Conservation (phyloP, 2,797 vertebrate genomes). For the Gadopsis bispinosus region DNA sequence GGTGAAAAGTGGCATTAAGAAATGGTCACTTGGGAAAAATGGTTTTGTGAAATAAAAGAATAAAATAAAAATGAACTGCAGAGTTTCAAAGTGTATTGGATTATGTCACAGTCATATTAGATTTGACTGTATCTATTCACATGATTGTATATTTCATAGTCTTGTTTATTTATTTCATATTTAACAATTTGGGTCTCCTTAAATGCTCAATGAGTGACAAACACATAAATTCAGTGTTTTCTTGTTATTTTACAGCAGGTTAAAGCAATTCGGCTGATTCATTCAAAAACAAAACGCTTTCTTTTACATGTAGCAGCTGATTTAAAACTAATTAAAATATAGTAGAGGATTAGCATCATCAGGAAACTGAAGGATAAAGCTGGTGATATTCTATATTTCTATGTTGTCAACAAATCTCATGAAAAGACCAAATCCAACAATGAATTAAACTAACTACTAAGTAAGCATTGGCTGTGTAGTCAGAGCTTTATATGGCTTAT, state of each 20-base stretch:
- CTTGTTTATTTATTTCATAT: background rate
- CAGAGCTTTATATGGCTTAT: background rate
- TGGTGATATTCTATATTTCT: background rate
- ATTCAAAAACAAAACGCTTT: background rate
- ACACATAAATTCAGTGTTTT: conserved; percentile 22
- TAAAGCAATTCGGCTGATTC: conserved; percentile 13
- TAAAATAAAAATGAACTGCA: background rate
- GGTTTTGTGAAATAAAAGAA: background rate
- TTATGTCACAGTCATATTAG: background rate
- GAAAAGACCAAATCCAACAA: background rate
- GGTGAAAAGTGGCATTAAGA: background rate
- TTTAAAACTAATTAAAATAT: conserved; percentile 11
- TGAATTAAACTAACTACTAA: background rate
- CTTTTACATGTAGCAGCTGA: conserved; percentile 1
- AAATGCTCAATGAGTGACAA: background rate
- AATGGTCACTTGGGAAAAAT: background rate
- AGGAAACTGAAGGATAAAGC: conserved; percentile 14
- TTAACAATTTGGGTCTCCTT: background rate
- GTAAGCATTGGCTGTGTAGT: too few species aligned
- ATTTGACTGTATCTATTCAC: background rate
- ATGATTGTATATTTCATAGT: background rate
- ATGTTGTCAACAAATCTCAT: conserved; percentile 3
- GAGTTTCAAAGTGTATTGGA: background rate
- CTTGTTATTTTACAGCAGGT: conserved; percentile 29
- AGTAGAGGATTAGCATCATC: background rate